These are phyloP conservation scores for Lysiphlebus fabarum DNA, from an alignment of 1,140 invertebrate genomes.

Conservation along the genomic window DNA sequence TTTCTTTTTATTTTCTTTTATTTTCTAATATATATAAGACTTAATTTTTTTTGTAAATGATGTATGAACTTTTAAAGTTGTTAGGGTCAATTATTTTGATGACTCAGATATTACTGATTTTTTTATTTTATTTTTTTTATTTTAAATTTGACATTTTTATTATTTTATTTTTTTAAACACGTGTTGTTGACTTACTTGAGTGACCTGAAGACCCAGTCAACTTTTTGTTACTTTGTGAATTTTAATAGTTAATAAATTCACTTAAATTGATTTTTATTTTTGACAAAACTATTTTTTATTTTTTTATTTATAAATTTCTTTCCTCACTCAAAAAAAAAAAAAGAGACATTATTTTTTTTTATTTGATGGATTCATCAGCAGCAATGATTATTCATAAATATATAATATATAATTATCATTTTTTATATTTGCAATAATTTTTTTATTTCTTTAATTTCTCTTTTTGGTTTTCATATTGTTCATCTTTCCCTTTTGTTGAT, in stretches of 20 bases:
- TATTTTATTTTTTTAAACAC: conserved; percentile 17
- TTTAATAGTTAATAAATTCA: conserved; percentile 31
- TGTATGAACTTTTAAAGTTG: too few species aligned
- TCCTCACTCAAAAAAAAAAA: too few species aligned
- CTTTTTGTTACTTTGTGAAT: conserved; percentile 32
- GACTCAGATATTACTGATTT: not conserved
- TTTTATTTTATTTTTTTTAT: not conserved
- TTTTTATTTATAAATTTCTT: too few species aligned
- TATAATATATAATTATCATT: not conserved
- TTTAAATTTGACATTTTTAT: not conserved
- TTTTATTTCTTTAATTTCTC: not conserved
- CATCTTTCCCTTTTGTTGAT: not conserved
- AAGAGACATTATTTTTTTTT: too few species aligned
- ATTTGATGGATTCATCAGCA: too few species aligned
- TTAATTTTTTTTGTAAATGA: too few species aligned
- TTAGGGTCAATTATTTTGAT: too few species aligned
- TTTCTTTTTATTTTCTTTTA: too few species aligned
- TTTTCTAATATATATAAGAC: too few species aligned
- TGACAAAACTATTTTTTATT: too few species aligned
- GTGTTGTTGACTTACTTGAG: conserved; percentile 47
- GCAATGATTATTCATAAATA: conserved; percentile 6
- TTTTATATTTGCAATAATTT: not conserved
- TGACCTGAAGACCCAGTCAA: conserved; percentile 53
- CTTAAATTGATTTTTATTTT: not conserved
- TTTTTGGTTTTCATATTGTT: not conserved